Conservation (phyloP, 2,113 vertebrate species). For the Centropus unirufus region DNA sequence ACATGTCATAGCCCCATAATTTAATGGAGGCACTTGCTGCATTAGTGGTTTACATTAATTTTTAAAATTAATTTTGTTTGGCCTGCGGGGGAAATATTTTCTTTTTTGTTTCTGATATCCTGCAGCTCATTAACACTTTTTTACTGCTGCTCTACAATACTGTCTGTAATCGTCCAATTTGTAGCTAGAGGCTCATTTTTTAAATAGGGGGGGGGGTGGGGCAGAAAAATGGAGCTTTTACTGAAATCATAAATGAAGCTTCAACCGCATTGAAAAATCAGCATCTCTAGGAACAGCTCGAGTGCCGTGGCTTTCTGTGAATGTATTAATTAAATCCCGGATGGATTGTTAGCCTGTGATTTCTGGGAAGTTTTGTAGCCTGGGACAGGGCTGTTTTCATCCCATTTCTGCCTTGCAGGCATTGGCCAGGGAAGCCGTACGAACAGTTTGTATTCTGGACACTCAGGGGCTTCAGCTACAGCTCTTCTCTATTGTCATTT, state of each 20-base stretch:
- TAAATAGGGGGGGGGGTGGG: not conserved
- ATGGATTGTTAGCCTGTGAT: not conserved
- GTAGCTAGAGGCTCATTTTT: slow-evolving; percentile 77
- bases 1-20: slow-evolving; percentile 73
- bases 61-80: slow-evolving; percentile 85
- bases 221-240: slow-evolving; percentile 26
- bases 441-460: not conserved
- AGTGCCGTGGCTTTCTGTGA: not conserved
- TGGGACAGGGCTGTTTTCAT: not conserved
- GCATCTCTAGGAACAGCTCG: not conserved
- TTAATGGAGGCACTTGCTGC: slow-evolving; percentile 78
- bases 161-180: slow-evolving; percentile 75
- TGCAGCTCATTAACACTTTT: slow-evolving; percentile 80
- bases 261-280: slow-evolving; percentile 21
- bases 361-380: not conserved
- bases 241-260: slow-evolving; percentile 49
- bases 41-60: slow-evolving; percentile 83
- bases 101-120: slow-evolving; percentile 77
- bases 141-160: slow-evolving; percentile 63
- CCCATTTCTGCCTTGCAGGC: not conserved
- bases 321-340: not conserved
- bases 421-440: not conserved
- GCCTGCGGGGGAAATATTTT: slow-evolving; percentile 77
- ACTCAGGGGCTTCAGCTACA: not conserved
- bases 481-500: not conserved